phyloP scores from a whole-genome alignment of 2,888 invertebrate genomes.

The Mechanitis messenoides region DNA sequence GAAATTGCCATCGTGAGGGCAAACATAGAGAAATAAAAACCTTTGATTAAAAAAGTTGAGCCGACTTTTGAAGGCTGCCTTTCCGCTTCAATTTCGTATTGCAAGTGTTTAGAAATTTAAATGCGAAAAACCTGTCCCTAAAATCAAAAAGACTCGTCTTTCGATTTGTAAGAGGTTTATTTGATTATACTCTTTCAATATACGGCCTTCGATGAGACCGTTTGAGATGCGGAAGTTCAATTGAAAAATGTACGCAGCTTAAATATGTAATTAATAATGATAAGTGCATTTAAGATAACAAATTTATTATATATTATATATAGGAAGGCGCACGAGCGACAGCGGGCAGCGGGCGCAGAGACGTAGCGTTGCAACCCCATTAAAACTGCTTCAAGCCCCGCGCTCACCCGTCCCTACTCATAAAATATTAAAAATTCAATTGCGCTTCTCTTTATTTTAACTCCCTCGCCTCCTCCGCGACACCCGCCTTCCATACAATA shows the following conservation, averaged over 20 bases:
- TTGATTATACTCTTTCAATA: constrained; percentile 17
- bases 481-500: constrained; percentile 65
- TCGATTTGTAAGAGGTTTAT: constrained; percentile 21
- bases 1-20: constrained; percentile 25
- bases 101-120: constrained; percentile 33
- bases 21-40: constrained; percentile 30
- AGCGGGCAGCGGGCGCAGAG: constrained; percentile 29
- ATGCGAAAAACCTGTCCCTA: constrained; percentile 30
- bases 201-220: background rate
- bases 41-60: constrained; percentile 35
- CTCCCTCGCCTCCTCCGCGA: constrained; percentile 62
- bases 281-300: too few relatives aligned
- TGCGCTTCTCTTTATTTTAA: constrained; percentile 77
- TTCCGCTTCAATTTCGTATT: constrained; percentile 31
- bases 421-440: constrained; percentile 78
- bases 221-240: too few relatives aligned
- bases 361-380: constrained; percentile 62
- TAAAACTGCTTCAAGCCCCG: constrained; percentile 63
- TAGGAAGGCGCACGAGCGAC: constrained; percentile 22
- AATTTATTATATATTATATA: too few relatives aligned
- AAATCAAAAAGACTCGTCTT: constrained; percentile 19
- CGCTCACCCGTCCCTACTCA: constrained; percentile 64
- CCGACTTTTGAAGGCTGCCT: constrained; percentile 28
- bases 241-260: too few relatives aligned
- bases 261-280: too few relatives aligned